Conservation (phyloP, 2,797 vertebrate species). For the Syngnathus acus region DNA sequence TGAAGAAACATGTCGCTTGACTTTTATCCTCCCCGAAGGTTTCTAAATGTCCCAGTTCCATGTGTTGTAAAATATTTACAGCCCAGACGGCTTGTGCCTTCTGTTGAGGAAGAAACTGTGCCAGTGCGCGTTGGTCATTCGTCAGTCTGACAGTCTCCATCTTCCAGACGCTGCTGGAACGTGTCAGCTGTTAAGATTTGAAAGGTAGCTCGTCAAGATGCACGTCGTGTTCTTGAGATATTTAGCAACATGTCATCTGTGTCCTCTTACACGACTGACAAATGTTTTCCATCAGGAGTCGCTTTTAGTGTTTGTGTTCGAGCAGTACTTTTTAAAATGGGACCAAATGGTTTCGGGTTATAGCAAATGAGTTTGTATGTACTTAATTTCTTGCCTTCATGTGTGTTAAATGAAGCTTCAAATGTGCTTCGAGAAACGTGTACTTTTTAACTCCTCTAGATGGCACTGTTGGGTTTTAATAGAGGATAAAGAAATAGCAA, state of each 20-base stretch:
- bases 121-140: slow-evolving; percentile 44
- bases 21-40: neutral
- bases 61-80: slow-evolving; percentile 64
- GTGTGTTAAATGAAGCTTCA: no score
- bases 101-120: slow-evolving; percentile 49
- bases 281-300: neutral
- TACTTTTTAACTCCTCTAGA: no score
- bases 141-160: slow-evolving; percentile 31
- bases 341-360: neutral
- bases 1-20: neutral
- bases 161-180: slow-evolving; percentile 5
- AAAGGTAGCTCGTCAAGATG: neutral
- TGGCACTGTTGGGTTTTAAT: no score
- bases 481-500: no score
- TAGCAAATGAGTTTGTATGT: no score
- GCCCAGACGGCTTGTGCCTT: slow-evolving; percentile 57
- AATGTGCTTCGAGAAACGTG: no score
- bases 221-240: neutral
- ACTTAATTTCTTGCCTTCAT: no score
- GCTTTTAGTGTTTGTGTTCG: neutral
- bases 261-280: neutral
- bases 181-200: slow-evolving; percentile 10
- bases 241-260: neutral
- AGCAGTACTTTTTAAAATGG: neutral
- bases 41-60: slow-evolving; percentile 46